phyloP scores from a whole-genome alignment of 1,140 invertebrate genomes.

The Drosophila ficusphila region DNA sequence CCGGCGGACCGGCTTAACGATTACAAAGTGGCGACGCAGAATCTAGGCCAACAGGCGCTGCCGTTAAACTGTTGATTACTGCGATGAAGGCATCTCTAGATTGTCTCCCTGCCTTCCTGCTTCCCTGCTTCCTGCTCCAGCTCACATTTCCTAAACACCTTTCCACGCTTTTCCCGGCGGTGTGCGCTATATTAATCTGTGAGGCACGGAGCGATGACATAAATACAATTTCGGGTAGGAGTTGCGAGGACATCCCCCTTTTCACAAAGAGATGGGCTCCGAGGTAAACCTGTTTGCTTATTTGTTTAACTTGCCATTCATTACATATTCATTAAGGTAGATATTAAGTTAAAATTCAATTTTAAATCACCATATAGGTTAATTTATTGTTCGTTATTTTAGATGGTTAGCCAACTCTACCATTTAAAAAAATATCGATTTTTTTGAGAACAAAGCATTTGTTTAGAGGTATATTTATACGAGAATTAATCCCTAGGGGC shows the following conservation, averaged over 20 bases:
- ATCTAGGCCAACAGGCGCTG: constrained; percentile 49
- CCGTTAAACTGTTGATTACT: constrained; percentile 67
- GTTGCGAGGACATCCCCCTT: neutral
- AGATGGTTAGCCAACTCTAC: no score
- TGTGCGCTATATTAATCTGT: constrained; percentile 1
- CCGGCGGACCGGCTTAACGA: constrained; percentile 46
- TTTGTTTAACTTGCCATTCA: no score
- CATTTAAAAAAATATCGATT: no score
- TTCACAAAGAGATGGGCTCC: neutral
- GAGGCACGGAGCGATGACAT: constrained; percentile 5
- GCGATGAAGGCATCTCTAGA: constrained; percentile 48
- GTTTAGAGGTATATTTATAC: no score
- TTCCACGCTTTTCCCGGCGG: neutral
- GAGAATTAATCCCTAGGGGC: no score
- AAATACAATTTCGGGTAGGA: constrained; percentile 12
- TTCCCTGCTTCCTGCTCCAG: no score
- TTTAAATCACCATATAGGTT: no score
- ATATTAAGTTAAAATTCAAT: no score
- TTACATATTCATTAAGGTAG: no score
- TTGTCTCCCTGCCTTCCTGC: neutral
- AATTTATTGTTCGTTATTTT: no score
- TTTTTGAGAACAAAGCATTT: no score
- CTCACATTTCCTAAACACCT: neutral
- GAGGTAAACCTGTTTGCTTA: neutral
- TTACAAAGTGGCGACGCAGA: constrained; percentile 66